Conservation (phyloP, 2,888 invertebrate species). For the Harpalus rubripes region DNA sequence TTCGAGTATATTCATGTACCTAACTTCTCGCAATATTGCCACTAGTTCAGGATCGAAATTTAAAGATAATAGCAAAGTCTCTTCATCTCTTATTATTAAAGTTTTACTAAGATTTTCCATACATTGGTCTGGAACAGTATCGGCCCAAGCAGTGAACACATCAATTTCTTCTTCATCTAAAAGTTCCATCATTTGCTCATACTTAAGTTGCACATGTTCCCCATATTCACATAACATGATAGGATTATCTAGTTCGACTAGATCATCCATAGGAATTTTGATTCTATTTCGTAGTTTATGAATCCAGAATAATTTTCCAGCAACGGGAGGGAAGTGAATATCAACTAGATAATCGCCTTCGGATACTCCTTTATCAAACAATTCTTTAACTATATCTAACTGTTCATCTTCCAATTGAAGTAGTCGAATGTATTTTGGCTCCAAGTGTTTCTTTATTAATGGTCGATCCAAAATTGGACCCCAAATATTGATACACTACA, state of each 20-base stretch:
- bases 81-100: constrained; percentile 80
- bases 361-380: constrained; percentile 81
- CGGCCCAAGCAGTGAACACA: constrained; percentile 86
- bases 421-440: constrained; percentile 83
- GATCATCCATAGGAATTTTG: constrained; percentile 81
- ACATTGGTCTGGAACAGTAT: constrained; percentile 83
- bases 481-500: constrained; percentile 52
- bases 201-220: constrained; percentile 80
- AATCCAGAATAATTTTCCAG: constrained; percentile 87
- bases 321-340: constrained; percentile 86
- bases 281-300: constrained; percentile 83
- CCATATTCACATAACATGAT: constrained; percentile 82
- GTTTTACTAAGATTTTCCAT: constrained; percentile 82
- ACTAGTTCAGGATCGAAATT: constrained; percentile 86
- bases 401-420: constrained; percentile 83
- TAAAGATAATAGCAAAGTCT: constrained; percentile 80
- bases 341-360: constrained; percentile 80
- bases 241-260: constrained; percentile 73
- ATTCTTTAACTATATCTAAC: constrained; percentile 83
- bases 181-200: constrained; percentile 83
- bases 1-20: constrained; percentile 86
- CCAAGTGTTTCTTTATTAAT: constrained; percentile 85
- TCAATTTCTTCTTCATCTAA: constrained; percentile 82
- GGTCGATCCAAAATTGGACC: constrained; percentile 83
- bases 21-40: constrained; percentile 88